Evolutionary conservation across 1,140 invertebrate genomes (phyloP), one percentile per base, ranked within the genome.

Genomic region (Anthonomus grandis): DNA sequence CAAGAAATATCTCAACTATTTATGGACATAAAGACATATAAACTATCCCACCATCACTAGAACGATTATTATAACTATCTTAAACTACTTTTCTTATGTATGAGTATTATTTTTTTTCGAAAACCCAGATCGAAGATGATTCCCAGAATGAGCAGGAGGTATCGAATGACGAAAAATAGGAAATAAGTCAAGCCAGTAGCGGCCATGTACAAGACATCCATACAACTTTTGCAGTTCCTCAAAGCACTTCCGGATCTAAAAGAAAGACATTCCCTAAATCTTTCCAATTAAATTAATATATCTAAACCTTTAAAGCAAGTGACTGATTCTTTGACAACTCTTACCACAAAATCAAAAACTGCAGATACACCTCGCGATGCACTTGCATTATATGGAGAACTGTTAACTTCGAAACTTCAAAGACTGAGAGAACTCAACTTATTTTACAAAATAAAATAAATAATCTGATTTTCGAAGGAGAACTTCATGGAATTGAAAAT

Each of bases 361-460:
- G 13, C 17, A 51, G 34, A 6, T 38, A 23, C 25, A 49, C 27
- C 25, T 19, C 24, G 25, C 27, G 46, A 49, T 49, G 21, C 19
- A 49, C 21, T 27, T 49, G 46, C 19, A 13, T 51, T 51, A 39
- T 39, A 51, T 22, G 48, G 48, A 22, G 13, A 51, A 34, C 34
- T 39, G 19, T 44, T 44, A 23, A 21, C 31, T 36, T 18, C 31
- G 12, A 51, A 51, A 51, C 48, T 51, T 19, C 24, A 36, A 51
- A 34, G 34, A 51, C 31, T 51, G 31, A 17, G 34, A 51, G 48
- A 51, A 51, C 27, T 51, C 48, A 51, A 38, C 27, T 51, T 51
- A 38, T 51, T 51, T 51, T 51, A 51, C 48, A 51, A 38, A 44
- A 51, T 51, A 36, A 51, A 51, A 51, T 51, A 38, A 36, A 51